Evolutionary conservation across 2,888 invertebrate genomes (phyloP).

Genomic region (Euclidia mi): DNA sequence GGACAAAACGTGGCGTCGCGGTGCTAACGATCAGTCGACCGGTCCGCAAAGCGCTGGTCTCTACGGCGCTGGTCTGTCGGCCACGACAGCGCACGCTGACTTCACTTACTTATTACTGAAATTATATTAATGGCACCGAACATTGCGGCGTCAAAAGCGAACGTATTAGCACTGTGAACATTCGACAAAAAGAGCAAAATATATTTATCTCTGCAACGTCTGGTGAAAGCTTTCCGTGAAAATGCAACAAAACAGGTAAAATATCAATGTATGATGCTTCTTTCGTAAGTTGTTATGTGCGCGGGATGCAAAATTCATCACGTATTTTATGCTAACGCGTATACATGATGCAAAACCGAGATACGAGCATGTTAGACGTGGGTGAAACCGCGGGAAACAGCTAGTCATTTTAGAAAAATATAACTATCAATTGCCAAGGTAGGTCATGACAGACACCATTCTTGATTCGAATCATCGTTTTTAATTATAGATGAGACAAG

Average conservation of each 20-base stretch:
- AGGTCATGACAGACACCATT: too few species aligned
- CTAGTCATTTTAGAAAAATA: too few species aligned
- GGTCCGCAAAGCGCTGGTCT: conserved; percentile 1
- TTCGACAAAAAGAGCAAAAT: conserved; percentile 31
- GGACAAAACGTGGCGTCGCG: conserved; percentile 32
- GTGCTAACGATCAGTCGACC: conserved; percentile 24
- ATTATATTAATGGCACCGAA: conserved; percentile 12
- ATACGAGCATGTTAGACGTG: too few species aligned
- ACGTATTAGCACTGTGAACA: conserved; percentile 16
- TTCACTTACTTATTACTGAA: conserved; percentile 17
- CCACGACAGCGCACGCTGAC: background rate
- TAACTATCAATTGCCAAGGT: too few species aligned
- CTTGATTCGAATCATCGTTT: too few species aligned
- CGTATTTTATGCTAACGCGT: conserved; percentile 16
- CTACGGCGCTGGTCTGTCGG: too few species aligned
- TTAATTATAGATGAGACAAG: too few species aligned
- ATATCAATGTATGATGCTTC: conserved; percentile 24
- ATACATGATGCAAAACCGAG: too few species aligned
- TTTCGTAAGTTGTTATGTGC: conserved; percentile 16
- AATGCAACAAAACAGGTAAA: conserved; percentile 36
- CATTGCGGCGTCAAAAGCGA: conserved; percentile 13
- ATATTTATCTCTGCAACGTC: conserved; percentile 16
- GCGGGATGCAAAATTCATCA: conserved; percentile 33
- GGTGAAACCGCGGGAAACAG: too few species aligned
- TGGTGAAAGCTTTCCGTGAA: conserved; percentile 26